These are phyloP conservation scores for Serilophus lunatus DNA, from an alignment of 2,113 vertebrate genomes.

Conservation along the genomic window DNA sequence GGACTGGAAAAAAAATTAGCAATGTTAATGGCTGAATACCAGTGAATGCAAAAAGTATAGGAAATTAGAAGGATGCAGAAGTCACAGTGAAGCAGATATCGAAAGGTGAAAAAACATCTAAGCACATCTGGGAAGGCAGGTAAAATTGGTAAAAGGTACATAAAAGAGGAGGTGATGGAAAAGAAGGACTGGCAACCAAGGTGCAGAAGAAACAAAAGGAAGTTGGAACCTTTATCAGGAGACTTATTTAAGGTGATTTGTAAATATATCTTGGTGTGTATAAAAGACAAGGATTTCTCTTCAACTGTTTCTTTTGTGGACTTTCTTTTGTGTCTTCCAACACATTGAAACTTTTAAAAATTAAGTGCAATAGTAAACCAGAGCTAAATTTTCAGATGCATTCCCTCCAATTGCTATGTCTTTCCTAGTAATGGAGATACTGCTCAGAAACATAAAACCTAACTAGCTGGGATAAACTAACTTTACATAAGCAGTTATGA, in stretches of 20 bases:
- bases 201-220: neutral
- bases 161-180: neutral
- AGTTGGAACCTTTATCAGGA: neutral
- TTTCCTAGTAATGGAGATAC: neutral
- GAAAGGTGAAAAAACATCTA: neutral
- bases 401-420: neutral
- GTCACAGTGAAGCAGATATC: neutral
- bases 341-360: neutral
- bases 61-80: neutral
- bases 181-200: neutral
- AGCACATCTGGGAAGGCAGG: neutral
- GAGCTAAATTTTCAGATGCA: neutral
- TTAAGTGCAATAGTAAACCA: neutral
- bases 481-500: slow-evolving; percentile 19
- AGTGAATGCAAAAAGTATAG: neutral
- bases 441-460: neutral
- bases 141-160: neutral
- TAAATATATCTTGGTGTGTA: neutral
- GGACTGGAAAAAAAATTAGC: neutral
- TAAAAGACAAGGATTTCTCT: neutral
- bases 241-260: neutral
- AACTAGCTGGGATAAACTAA: neutral
- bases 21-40: neutral
- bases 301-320: neutral
- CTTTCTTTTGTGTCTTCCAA: neutral